A percentile compares a stretch with the other conserved stretches of the same genome.
Evolutionary conservation across 2,797 vertebrate species (phyloP).

Genomic region (Coluber constrictor): DNA sequence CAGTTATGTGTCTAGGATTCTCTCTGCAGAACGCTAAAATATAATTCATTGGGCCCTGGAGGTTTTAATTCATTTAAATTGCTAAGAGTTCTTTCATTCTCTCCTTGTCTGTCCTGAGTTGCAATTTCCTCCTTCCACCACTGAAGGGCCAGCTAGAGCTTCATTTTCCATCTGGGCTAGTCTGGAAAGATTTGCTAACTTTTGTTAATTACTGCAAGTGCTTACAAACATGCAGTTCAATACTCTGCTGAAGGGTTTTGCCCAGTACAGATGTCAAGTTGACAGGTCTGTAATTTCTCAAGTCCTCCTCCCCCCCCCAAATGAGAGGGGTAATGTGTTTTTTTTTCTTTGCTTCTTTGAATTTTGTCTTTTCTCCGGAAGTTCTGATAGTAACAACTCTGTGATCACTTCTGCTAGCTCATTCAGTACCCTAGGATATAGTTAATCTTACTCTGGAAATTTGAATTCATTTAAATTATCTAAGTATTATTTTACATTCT

Average conservation of each 20-base stretch:
- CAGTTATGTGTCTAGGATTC: background rate
- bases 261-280: background rate
- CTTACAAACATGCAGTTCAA: background rate
- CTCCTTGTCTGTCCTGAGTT: background rate
- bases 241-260: background rate
- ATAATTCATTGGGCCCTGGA: background rate
- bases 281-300: background rate
- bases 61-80: background rate
- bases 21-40: background rate
- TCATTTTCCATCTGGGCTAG: background rate
- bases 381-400: background rate
- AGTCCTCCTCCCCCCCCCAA: background rate
- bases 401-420: background rate
- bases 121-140: background rate
- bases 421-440: background rate
- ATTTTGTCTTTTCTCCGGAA: background rate
- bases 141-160: background rate
- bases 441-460: background rate
- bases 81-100: background rate
- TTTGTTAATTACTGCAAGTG: background rate
- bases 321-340: background rate
- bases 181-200: background rate
- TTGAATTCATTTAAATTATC: background rate
- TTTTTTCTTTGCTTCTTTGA: background rate
- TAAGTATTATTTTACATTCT: background rate